These are phyloP conservation scores for Drosophila mojavensis DNA, from an alignment of 1,140 invertebrate species.

Conservation along the genomic window DNA sequence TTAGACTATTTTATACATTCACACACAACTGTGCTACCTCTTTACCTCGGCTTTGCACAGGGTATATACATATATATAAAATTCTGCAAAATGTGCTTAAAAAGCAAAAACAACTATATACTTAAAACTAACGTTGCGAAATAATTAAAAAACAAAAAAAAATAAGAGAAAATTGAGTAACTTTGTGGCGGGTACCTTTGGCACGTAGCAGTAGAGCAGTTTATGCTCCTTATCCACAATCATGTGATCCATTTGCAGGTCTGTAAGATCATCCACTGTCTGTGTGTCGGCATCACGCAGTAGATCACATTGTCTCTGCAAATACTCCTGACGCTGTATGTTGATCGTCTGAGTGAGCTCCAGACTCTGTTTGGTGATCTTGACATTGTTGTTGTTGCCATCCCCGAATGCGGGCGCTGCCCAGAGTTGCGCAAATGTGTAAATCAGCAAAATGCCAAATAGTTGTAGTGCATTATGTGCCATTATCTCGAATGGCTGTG, in stretches of 20 bases:
- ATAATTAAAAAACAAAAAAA: conserved; percentile 3
- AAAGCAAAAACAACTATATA: not conserved
- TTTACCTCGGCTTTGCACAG: not conserved
- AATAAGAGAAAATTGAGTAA: conserved; percentile 3
- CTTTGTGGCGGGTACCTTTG: conserved; percentile 88
- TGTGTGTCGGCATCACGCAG: conserved; percentile 73
- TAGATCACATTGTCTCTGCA: conserved; percentile 88
- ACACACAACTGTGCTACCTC: not conserved
- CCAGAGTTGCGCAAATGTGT: conserved; percentile 26
- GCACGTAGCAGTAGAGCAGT: conserved; percentile 95
- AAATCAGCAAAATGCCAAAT: conserved; percentile 44
- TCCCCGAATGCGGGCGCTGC: conserved; percentile 65
- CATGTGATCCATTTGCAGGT: conserved; percentile 88
- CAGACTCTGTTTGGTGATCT: conserved; percentile 85
- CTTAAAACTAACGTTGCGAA: conserved; percentile 11
- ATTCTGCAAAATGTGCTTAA: not conserved
- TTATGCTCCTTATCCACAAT: conserved; percentile 92
- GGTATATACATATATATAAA: not conserved
- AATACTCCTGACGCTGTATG: conserved; percentile 87
- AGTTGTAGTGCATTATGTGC: conserved; percentile 25
- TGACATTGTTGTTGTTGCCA: conserved; percentile 82
- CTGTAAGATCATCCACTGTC: conserved; percentile 84
- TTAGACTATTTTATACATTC: not conserved
- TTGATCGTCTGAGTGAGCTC: conserved; percentile 87
- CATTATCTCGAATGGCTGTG: conserved; percentile 15